Evolutionary conservation across 2,113 vertebrate species (phyloP).

Genomic region (Nyctereutes procyonoides): DNA sequence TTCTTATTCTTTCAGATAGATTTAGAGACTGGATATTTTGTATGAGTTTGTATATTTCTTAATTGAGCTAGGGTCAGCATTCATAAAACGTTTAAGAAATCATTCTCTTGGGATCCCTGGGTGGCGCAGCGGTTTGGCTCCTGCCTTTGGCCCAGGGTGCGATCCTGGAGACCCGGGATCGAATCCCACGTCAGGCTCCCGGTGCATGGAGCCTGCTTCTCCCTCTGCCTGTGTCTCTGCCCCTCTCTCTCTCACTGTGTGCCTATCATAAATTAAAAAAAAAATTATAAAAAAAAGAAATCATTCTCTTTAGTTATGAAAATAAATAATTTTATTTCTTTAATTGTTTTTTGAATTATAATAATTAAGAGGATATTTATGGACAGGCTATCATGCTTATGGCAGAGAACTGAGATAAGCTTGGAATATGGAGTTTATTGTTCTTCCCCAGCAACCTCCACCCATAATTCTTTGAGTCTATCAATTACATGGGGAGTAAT

Average conservation of each 20-base stretch:
- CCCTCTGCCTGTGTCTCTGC: too few relatives aligned
- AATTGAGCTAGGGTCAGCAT: neutral
- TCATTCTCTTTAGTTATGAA: slow-evolving; percentile 54
- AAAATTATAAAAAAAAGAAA: too few relatives aligned
- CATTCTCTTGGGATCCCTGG: too few relatives aligned
- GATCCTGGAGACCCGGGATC: too few relatives aligned
- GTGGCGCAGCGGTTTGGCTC: too few relatives aligned
- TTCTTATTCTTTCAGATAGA: neutral
- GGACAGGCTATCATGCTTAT: neutral
- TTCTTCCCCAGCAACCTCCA: neutral
- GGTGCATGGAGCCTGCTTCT: too few relatives aligned
- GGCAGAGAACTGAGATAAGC: neutral
- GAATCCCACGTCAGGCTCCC: too few relatives aligned
- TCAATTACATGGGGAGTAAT: neutral
- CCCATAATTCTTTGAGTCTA: neutral
- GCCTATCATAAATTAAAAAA: too few relatives aligned
- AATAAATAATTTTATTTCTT: neutral
- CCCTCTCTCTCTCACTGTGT: too few relatives aligned
- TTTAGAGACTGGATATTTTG: neutral
- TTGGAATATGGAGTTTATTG: neutral
- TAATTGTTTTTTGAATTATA: neutral
- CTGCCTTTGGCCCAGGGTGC: too few relatives aligned
- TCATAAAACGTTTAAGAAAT: slow-evolving; percentile 39
- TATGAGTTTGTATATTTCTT: slow-evolving; percentile 15
- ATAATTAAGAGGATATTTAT: neutral